Evolutionary conservation across 2,888 invertebrate species (phyloP), one percentile per base, ranked within the genome.

Genomic region (Drosophila prostipennis): DNA sequence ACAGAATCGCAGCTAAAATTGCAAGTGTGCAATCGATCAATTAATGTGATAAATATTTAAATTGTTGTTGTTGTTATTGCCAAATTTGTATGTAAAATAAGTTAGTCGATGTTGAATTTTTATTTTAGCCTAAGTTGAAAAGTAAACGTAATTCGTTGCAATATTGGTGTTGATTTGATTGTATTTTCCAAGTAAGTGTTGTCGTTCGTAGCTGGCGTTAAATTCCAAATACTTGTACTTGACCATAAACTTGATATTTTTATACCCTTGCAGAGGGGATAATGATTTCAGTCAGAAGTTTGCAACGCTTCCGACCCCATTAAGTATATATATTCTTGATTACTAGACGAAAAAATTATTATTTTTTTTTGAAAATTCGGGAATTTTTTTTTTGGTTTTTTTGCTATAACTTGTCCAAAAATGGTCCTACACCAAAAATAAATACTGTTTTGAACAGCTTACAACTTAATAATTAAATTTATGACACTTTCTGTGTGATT

Each of bases 191-290:
- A 67, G 68, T 58, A 76, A 73, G 75, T 77, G 79, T 69, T 84
- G 82, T 81, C 79, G 82, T 87, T 72, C 63, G 79, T 84, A 72
- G 85, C 72, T 71, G 70, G 72, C 72, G 63, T 71, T 71, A 40
- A 71, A 72, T 51, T 76, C 71, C 2, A 77, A 71, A 53, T 71
- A 72, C 63, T 37, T 13, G 40, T 73, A 58, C 23, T 58, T 48
- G 46, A 42, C 34, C 39, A 26, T 68, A 42, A 68, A 63, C 23
- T 16, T 55, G 40, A 43, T 55, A 26, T 32, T 13, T 52, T 32
- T n/a, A n/a, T n/a, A n/a, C n/a, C n/a, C n/a, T n/a, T n/a, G n/a
- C n/a, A n/a, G n/a, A n/a, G n/a, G n/a, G n/a, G n/a, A n/a, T n/a
- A n/a, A n/a, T n/a, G n/a, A n/a, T n/a, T n/a, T n/a, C n/a, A n/a